Evolutionary conservation across 2,888 invertebrate genomes (phyloP).

Genomic region (Cephus spinipes): DNA sequence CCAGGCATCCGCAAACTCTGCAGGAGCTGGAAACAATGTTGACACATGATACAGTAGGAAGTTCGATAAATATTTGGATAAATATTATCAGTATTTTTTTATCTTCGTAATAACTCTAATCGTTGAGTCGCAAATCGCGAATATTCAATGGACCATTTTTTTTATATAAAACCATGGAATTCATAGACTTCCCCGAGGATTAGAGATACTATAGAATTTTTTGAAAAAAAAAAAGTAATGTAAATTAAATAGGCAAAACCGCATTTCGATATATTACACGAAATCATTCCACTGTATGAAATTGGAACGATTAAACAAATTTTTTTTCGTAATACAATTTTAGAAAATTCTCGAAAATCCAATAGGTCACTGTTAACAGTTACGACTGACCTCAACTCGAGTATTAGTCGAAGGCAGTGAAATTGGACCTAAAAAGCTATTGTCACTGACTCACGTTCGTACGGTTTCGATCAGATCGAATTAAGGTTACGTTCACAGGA

Average conservation of each 20-base stretch:
- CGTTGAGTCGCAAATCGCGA: background rate
- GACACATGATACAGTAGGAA: background rate
- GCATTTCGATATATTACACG: background rate
- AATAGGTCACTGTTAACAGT: background rate
- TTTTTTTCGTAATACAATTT: background rate
- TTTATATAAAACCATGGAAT: background rate
- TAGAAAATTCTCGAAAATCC: background rate
- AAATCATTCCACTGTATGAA: background rate
- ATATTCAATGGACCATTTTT: background rate
- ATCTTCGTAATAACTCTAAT: background rate
- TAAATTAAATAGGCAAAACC: background rate
- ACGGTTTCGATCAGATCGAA: constrained; percentile 58
- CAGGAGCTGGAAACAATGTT: background rate
- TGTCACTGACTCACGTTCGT: constrained; percentile 52
- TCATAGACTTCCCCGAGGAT: background rate
- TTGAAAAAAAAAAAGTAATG: background rate
- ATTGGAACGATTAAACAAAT: background rate
- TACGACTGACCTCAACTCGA: background rate
- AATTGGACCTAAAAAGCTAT: constrained; percentile 45
- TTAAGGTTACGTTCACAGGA: constrained; percentile 45
- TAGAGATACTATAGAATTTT: background rate
- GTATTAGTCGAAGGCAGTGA: constrained; percentile 9
- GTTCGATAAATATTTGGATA: background rate
- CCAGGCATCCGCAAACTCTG: background rate
- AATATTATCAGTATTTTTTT: background rate